A percentile compares a stretch with the other conserved stretches of the same genome.
Conservation (phyloP, 2,888 invertebrate species). For the Gerris lacustris region DNA sequence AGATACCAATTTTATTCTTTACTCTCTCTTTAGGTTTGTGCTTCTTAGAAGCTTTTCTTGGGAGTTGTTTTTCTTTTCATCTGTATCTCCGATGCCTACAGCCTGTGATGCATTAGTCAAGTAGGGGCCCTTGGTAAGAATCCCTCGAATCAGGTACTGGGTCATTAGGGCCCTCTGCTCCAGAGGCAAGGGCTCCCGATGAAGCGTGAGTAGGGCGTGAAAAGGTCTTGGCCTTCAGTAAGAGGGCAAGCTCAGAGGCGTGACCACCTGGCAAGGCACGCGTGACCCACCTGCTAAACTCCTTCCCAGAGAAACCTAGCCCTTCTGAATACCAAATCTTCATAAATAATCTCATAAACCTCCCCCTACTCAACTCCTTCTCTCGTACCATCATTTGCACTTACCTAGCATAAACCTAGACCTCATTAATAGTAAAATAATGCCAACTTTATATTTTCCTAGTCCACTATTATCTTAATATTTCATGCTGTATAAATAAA, state of each 20-base stretch:
- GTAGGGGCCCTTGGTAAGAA: not conserved
- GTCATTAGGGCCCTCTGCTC: not conserved
- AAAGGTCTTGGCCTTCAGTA: not conserved
- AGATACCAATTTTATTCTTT: too few species aligned
- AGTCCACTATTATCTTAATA: too few species aligned
- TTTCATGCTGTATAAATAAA: too few species aligned
- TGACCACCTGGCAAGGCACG: not conserved
- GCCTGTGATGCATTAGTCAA: not conserved
- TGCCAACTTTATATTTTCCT: not conserved
- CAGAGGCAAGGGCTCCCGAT: not conserved
- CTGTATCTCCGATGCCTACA: too few species aligned
- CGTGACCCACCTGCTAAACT: not conserved
- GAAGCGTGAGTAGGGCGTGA: not conserved
- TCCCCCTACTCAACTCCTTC: too few species aligned
- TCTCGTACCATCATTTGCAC: not conserved
- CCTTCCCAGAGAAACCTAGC: not conserved
- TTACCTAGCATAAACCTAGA: not conserved
- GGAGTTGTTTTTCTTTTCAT: too few species aligned
- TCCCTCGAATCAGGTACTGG: not conserved
- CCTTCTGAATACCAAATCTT: slow-evolving; percentile 1
- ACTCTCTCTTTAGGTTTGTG: too few species aligned
- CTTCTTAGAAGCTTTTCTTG: too few species aligned
- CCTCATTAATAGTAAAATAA: not conserved
- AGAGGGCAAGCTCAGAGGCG: not conserved
- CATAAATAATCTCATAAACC: slow-evolving; percentile 1